These are phyloP conservation scores for Amphilophus citrinellus DNA, from an alignment of 2,113 vertebrate species.

Conservation along the genomic window DNA sequence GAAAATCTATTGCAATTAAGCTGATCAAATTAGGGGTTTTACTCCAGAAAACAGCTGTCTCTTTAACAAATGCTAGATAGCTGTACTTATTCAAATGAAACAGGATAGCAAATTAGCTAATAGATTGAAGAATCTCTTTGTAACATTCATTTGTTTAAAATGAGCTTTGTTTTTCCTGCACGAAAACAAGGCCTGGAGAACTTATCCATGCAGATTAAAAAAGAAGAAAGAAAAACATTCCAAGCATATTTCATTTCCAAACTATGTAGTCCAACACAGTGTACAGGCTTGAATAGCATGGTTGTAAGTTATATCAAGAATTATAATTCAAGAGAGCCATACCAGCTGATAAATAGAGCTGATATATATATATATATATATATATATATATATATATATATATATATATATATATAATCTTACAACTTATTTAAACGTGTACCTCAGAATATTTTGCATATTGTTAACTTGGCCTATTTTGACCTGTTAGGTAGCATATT, in stretches of 20 bases:
- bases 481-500: background rate
- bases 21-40: constrained; percentile 84
- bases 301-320: background rate
- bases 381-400: too few relatives aligned
- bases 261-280: background rate
- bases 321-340: background rate
- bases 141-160: constrained; percentile 76
- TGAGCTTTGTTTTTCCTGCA: constrained; percentile 63
- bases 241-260: background rate
- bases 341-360: too few relatives aligned
- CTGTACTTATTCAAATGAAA: constrained; percentile 81
- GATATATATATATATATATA: too few relatives aligned
- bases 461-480: background rate
- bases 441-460: background rate
- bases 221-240: background rate
- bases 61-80: constrained; percentile 80
- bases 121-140: constrained; percentile 77
- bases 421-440: background rate
- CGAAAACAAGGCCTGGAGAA: constrained; percentile 18
- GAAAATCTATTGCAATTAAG: constrained; percentile 85
- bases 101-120: constrained; percentile 81
- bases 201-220: background rate
- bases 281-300: background rate
- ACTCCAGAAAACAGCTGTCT: constrained; percentile 78
- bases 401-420: too few relatives aligned